Evolutionary conservation across 2,797 vertebrate genomes (phyloP).

Genomic region (Tangara arthus): DNA sequence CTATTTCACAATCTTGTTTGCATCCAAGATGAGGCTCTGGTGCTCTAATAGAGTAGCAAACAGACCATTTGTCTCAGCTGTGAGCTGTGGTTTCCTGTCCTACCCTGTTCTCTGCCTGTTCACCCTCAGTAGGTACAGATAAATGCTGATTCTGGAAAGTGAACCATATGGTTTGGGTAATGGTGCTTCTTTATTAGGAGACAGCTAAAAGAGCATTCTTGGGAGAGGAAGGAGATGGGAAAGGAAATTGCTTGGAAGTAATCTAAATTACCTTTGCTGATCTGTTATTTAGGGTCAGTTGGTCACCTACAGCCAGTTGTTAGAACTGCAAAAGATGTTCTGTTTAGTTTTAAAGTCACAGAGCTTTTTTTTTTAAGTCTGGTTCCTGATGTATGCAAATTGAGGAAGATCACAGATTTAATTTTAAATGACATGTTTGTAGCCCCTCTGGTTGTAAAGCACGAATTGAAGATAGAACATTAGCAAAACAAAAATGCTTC

Average conservation of each 20-base stretch:
- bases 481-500: background rate
- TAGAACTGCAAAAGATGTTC: background rate
- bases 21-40: background rate
- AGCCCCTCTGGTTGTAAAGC: background rate
- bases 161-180: conserved; percentile 75
- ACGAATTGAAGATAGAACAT: background rate
- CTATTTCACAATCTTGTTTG: conserved; percentile 46
- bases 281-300: background rate
- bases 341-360: background rate
- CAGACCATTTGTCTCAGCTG: conserved; percentile 31
- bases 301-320: background rate
- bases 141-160: conserved; percentile 55
- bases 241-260: conserved; percentile 24
- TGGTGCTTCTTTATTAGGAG: conserved; percentile 31
- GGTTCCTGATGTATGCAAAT: background rate
- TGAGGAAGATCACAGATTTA: background rate
- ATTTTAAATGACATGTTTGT: background rate
- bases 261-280: conserved; percentile 3
- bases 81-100: conserved; percentile 61
- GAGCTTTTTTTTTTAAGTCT: background rate
- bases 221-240: background rate
- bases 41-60: background rate
- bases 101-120: conserved; percentile 54
- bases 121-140: conserved; percentile 67
- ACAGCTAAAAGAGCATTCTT: background rate